A percentile compares a stretch with the other conserved stretches of the same genome.
Conservation (phyloP, 2,888 invertebrate genomes). For the Acleris laterana region DNA sequence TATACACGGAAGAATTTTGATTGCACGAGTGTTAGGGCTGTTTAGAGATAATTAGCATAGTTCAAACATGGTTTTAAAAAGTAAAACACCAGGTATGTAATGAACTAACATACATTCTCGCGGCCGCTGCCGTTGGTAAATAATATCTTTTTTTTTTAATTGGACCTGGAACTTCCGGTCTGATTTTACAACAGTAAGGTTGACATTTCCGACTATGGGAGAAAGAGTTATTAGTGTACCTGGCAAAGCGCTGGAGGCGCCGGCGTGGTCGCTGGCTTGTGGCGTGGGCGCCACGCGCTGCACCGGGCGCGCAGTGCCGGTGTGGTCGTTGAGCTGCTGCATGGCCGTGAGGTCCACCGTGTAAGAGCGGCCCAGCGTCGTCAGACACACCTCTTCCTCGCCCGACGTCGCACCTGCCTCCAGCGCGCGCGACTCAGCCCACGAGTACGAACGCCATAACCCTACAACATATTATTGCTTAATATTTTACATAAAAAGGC, state of each 20-base stretch:
- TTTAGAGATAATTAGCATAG: too few species aligned
- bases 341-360: conserved; percentile 98
- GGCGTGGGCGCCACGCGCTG: conserved; percentile 89
- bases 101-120: too few species aligned
- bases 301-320: conserved; percentile 96
- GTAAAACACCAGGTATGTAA: too few species aligned
- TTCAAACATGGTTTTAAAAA: too few species aligned
- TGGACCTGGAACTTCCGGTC: too few species aligned
- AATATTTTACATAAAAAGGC: neutral
- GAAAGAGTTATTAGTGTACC: conserved; percentile 16
- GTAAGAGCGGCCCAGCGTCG: conserved; percentile 96
- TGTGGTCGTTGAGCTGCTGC: conserved; percentile 99
- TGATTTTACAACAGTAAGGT: too few species aligned
- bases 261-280: conserved; percentile 46
- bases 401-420: conserved; percentile 97
- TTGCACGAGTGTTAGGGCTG: too few species aligned
- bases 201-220: too few species aligned
- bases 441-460: conserved; percentile 96
- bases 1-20: too few species aligned
- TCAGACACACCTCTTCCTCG: conserved; percentile 97
- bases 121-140: too few species aligned
- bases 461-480: conserved; percentile 67
- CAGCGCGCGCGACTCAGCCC: conserved; percentile 96
- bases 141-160: too few species aligned
- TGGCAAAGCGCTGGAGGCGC: conserved; percentile 46